Evolutionary conservation across 1,140 invertebrate genomes (phyloP).

Genomic region (Drosophila sp.): DNA sequence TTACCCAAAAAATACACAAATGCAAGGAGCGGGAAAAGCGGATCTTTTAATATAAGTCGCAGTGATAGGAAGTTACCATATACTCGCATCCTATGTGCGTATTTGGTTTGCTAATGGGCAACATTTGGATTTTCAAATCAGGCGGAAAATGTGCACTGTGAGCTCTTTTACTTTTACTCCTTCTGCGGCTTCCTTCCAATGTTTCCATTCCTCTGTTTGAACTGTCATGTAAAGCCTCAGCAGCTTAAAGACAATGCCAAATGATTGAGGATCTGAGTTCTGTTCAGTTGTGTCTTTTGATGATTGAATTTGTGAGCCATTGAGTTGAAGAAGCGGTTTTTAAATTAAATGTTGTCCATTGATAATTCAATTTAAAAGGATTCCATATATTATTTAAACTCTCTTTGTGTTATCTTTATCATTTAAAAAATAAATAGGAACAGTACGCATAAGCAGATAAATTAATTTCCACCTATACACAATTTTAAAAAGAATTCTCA

Average conservation of each 20-base stretch:
- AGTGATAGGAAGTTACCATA: conserved; percentile 28
- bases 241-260: conserved; percentile 68
- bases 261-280: conserved; percentile 55
- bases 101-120: conserved; percentile 81
- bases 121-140: conserved; percentile 80
- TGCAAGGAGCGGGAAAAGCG: conserved; percentile 50
- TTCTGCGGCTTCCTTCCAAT: conserved; percentile 4
- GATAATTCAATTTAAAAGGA: not conserved
- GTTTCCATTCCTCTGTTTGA: conserved; percentile 2
- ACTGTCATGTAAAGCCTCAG: conserved; percentile 35
- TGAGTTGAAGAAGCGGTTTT: not conserved
- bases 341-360: not conserved
- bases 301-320: conserved; percentile 52
- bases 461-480: no score
- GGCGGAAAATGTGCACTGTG: conserved; percentile 73
- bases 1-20: conserved; percentile 71
- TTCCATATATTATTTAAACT: not conserved
- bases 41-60: conserved; percentile 30
- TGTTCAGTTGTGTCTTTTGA: conserved; percentile 2
- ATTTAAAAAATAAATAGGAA: no score
- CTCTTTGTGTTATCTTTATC: no score
- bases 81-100: conserved; percentile 50
- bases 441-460: no score
- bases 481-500: no score
- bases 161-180: conserved; percentile 21